Evolutionary conservation across 2,113 vertebrate species (phyloP), one percentile per base, ranked within the genome.

Genomic region (Syngnathus typhle): DNA sequence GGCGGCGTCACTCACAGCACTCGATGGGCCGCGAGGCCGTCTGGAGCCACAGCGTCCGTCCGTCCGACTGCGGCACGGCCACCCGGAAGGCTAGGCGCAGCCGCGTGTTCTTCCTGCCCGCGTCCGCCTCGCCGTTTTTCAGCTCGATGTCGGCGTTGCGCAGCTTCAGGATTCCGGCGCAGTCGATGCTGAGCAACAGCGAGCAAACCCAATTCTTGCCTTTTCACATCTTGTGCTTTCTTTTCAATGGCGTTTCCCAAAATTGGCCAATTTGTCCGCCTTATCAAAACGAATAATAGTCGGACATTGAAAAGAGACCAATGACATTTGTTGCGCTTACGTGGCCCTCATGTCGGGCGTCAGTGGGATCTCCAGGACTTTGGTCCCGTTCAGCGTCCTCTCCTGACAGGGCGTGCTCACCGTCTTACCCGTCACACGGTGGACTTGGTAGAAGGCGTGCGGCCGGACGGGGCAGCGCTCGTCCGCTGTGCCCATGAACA

Each of bases 131-230:
- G 23, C 96, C 96, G 72, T 97, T 97, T 76, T 95, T 93, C 67
- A 98, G 91, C 88, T 98, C 96, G 66, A 98, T 98, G 87, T 98
- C 96, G n/a, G 96, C 95, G 76, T 98, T 98, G 19, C 96, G 93
- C 61, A 98, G 92, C 81, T 98, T 98, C 85, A 98, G 79, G 87
- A 98, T 98, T 68, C 96, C 96, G 43, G 95, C 96, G 72, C 96
- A 98, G 81, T 98, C 96, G 12, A 98, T 96, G 85, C 96, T 98
- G 18, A 13, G 10, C 15, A 15, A 44, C 9, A 36, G 18, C 38
- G 21, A 51, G 39, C 12, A 2, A 16, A n/a, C 6, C 9, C 41
- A 12, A 2, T 43, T 7, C 41, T 41, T 41, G 41, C 11, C 39
- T 41, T 41, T 41, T 41, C 39, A 1, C 10, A 41, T 41, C 39